These are phyloP conservation scores for Jacana jacana DNA, from an alignment of 2,113 vertebrate species.

Conservation along the genomic window DNA sequence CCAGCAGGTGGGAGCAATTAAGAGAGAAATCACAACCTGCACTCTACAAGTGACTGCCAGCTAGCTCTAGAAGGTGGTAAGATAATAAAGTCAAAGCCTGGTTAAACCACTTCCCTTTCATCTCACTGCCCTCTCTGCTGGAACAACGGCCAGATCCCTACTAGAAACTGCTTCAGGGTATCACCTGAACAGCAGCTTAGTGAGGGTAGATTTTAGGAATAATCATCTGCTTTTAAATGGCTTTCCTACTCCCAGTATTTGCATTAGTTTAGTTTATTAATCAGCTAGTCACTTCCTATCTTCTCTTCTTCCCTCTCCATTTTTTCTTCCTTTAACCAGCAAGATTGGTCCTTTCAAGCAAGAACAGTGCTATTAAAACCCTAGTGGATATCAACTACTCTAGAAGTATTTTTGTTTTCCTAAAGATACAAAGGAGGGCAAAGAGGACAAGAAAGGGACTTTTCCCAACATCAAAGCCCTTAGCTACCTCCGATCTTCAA, in stretches of 20 bases:
- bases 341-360: neutral
- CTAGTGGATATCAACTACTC: neutral
- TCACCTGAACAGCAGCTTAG: neutral
- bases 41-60: neutral
- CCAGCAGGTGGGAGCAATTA: neutral
- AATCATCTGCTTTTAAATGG: slow-evolving; percentile 4
- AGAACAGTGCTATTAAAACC: neutral
- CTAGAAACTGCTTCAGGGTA: neutral
- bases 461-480: neutral
- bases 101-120: neutral
- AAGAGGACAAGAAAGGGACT: neutral
- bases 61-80: neutral
- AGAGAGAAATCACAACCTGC: neutral
- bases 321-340: neutral
- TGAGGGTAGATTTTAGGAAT: neutral
- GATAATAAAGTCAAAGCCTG: neutral
- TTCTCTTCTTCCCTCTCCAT: neutral
- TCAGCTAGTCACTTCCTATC: neutral
- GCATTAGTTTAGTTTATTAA: neutral
- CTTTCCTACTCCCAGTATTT: neutral
- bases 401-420: neutral
- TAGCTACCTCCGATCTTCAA: neutral
- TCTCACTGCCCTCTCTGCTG: neutral
- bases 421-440: neutral
- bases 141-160: neutral